Base-by-base conservation (phyloP, 2,113 vertebrate species). In the Myotis davidii region DNA sequence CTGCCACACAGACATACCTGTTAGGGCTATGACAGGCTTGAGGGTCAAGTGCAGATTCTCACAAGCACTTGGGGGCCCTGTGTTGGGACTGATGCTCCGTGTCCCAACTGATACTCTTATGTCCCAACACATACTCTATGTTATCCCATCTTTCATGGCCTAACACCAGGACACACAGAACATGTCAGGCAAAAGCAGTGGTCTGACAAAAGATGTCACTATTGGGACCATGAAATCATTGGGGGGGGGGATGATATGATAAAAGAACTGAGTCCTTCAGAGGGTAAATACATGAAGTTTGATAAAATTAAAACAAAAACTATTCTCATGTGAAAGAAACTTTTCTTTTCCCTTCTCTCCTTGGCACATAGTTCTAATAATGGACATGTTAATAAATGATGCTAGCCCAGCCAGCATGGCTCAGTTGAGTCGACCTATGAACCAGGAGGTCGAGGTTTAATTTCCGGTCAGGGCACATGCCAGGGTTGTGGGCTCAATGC, bases 261-360 rank as follows among this genome's bases (percentile, higher is more conserved):
- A n/a, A 94, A 94, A 88, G 18, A 92, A 76, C 6, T 9, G 8
- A 92, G 61, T 72, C 50, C 27, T n/a, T 34, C 6, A 81, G 50
- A 81, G 27, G 17, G 7, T 23, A 84, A 92, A 85, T 37, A 54
- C 9, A 74, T 64, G 42, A 48, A 94, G 17, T 72, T 13, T 81
- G 39, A 95, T 90, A 50, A 97, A 91, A 89, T 29, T 50, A 88
- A 92, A 70, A 78, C 17, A 82, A 94, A 83, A 81, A 83, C 23
- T 42, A 84, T 34, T 32, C 67, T 96, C 78, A 27, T 13, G 76
- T n/a, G 45, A 72, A 95, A 85, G 45, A 54, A 76, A 61, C 12
- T 32, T 13, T 87, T n/a, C 61, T 88, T 93, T 89, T 32, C 54
- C 39, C 18, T 50, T 73, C 17, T 89, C 29, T 70, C n/a, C 52